These are phyloP conservation scores for Sycobia sp. DNA, from an alignment of 1,140 invertebrate species.

Conservation along the genomic window DNA sequence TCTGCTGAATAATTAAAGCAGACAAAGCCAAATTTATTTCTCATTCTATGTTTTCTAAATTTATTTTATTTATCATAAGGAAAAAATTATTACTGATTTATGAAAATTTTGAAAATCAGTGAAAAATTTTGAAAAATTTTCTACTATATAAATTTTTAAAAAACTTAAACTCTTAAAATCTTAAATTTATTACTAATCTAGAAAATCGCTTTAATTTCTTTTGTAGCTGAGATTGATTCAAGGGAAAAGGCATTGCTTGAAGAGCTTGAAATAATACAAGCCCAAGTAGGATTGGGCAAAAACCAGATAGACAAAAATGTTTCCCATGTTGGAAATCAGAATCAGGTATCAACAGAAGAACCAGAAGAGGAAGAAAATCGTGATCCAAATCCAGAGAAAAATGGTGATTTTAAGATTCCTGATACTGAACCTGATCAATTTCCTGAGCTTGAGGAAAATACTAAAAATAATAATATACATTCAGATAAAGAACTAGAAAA, in stretches of 20 bases:
- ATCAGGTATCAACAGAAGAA: constrained; percentile 42
- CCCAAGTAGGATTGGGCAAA: constrained; percentile 50
- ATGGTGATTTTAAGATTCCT: constrained; percentile 16
- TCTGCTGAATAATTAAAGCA: too few relatives aligned
- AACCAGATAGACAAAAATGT: constrained; percentile 47
- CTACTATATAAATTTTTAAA: neutral
- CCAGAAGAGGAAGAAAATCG: constrained; percentile 57
- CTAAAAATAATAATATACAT: neutral
- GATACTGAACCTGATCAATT: neutral
- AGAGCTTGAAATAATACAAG: constrained; percentile 55
- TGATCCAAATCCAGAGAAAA: constrained; percentile 59
- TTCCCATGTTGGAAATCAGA: constrained; percentile 34
- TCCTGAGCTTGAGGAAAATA: neutral
- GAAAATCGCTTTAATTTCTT: too few relatives aligned
- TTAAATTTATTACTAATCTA: too few relatives aligned
- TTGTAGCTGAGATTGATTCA: constrained; percentile 58
- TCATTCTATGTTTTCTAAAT: too few relatives aligned
- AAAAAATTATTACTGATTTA: too few relatives aligned
- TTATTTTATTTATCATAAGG: too few relatives aligned
- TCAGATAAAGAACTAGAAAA: constrained; percentile 11
- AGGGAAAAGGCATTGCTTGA: constrained; percentile 60
- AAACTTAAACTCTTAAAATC: neutral
- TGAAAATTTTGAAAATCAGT: too few relatives aligned
- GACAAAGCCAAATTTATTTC: too few relatives aligned
- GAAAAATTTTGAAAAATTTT: too few relatives aligned